Percentiles rank a stretch among this genome's conserved stretches.
Conservation (phyloP, 2,888 invertebrate genomes). For the Trilocha varians region DNA sequence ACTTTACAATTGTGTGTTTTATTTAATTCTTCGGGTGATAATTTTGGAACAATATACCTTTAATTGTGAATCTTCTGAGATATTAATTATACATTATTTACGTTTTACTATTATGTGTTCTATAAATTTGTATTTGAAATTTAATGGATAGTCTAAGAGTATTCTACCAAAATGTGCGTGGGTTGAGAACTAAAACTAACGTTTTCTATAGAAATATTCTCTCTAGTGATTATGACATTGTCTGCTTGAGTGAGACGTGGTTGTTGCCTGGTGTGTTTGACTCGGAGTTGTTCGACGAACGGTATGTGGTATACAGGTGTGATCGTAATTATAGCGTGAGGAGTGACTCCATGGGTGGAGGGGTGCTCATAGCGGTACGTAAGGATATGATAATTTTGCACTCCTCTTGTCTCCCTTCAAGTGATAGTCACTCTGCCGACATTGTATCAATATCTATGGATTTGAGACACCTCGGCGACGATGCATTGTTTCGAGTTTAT, state of each 20-base stretch:
- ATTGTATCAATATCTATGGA: neutral
- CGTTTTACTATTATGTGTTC: no score
- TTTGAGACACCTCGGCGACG: neutral
- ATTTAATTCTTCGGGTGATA: no score
- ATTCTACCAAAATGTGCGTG: no score
- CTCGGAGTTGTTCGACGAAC: slow-evolving; percentile 1
- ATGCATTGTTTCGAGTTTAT: no score
- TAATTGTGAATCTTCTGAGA: neutral
- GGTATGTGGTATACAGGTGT: slow-evolving; percentile 4
- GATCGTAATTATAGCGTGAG: slow-evolving; percentile 4
- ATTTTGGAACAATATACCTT: no score
- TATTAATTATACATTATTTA: no score
- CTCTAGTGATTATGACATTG: neutral
- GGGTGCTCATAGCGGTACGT: no score
- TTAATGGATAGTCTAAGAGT: no score
- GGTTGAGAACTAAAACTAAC: neutral
- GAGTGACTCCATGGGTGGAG: slow-evolving; percentile 4
- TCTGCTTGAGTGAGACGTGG: no score
- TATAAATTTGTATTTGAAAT: no score
- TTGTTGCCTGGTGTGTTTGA: slow-evolving; percentile 3
- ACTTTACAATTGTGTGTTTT: no score
- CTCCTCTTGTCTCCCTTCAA: neutral
- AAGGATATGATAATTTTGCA: slow-evolving; percentile 1
- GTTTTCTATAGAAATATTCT: neutral
- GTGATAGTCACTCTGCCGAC: neutral